phyloP scores from a whole-genome alignment of 2,888 invertebrate species.

The Eupsilia transversa region DNA sequence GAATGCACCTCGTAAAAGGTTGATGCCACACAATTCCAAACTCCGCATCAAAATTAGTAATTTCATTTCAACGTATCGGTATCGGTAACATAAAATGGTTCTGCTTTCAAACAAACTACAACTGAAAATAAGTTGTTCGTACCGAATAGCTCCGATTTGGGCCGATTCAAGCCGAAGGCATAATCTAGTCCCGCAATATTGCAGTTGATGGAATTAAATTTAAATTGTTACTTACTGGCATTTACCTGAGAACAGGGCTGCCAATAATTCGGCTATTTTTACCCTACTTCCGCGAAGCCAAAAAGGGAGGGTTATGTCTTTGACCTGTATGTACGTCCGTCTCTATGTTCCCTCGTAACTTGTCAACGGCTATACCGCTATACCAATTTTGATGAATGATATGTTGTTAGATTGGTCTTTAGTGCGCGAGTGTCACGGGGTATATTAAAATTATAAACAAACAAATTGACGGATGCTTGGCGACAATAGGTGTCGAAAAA shows the following conservation, averaged over 20 bases:
- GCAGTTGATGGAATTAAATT: constrained; percentile 64
- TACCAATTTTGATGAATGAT: too few species aligned
- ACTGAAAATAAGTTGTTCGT: constrained; percentile 45
- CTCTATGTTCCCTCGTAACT: too few species aligned
- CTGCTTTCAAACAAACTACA: constrained; percentile 34
- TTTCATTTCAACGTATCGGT: background rate
- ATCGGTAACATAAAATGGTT: constrained; percentile 1
- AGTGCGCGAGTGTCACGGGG: too few species aligned
- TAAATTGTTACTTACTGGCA: constrained; percentile 55
- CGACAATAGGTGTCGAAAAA: too few species aligned
- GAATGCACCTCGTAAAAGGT: background rate
- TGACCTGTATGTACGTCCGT: too few species aligned
- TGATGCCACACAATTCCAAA: background rate
- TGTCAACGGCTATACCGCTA: too few species aligned
- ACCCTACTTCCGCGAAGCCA: too few species aligned
- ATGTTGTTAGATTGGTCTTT: too few species aligned
- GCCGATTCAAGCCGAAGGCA: constrained; percentile 53
- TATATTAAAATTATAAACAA: too few species aligned
- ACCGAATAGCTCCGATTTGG: constrained; percentile 25
- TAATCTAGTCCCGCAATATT: constrained; percentile 62
- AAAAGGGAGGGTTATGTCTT: too few species aligned
- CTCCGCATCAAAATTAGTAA: background rate
- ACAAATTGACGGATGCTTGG: too few species aligned
- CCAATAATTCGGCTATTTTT: background rate
- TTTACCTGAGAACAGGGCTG: constrained; percentile 64